phyloP scores from a whole-genome alignment of 1,140 invertebrate genomes.

The Drosophila hydei region DNA sequence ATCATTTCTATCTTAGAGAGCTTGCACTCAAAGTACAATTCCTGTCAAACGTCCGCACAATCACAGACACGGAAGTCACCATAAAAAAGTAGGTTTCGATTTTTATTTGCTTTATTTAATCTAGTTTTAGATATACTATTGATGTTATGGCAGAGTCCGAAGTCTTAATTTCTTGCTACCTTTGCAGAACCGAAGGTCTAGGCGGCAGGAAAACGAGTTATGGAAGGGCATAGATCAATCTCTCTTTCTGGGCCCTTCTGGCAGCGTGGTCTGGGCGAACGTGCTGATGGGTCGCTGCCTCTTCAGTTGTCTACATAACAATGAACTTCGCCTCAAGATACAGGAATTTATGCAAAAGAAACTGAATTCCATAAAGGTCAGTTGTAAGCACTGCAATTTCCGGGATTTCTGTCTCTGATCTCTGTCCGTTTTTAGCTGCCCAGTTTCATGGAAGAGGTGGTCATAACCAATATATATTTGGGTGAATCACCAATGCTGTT shows the following conservation, averaged over 20 bases:
- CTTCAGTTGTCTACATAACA: constrained; percentile 90
- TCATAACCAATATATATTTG: constrained; percentile 90
- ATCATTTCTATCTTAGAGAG: constrained; percentile 63
- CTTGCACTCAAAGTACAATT: constrained; percentile 69
- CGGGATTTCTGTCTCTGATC: neutral
- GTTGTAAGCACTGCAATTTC: neutral
- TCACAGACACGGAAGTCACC: neutral
- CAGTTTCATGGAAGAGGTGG: constrained; percentile 93
- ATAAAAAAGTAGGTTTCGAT: constrained; percentile 68
- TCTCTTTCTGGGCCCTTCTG: constrained; percentile 75
- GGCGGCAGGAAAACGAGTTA: constrained; percentile 78
- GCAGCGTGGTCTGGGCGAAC: constrained; percentile 88
- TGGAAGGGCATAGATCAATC: constrained; percentile 83
- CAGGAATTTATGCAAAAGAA: constrained; percentile 93
- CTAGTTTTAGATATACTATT: no score
- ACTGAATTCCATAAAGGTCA: constrained; percentile 91
- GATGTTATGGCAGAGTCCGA: no score
- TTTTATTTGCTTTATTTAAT: constrained; percentile 20
- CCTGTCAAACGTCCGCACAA: constrained; percentile 48
- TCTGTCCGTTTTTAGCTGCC: constrained; percentile 86
- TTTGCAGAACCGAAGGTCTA: constrained; percentile 64
- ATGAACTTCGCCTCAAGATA: constrained; percentile 86
- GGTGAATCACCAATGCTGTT: constrained; percentile 91
- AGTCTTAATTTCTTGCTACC: neutral
- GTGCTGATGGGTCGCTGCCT: constrained; percentile 90